Evolutionary conservation across 2,888 invertebrate species (phyloP), one percentile per base, ranked within the genome.

Genomic region (Calephelis perditalis): DNA sequence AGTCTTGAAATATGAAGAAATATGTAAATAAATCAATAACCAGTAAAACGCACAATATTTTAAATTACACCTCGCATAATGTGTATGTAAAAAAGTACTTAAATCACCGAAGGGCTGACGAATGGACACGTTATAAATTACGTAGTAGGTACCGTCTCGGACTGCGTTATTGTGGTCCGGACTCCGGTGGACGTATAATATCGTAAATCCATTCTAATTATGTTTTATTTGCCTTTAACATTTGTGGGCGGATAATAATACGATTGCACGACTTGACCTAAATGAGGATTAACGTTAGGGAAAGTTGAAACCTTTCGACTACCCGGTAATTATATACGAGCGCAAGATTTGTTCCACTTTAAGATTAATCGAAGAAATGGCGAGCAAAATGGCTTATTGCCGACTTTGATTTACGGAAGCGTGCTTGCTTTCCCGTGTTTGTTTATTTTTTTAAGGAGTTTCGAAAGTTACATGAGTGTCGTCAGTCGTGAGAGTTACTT

Each of bases 91-190:
- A n/a, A 54, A 54, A 54, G 52, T 35, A n/a, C 52, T 36, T 54
- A 54, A 54, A 54, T 54, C 52, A 54, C 52, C n/a, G 52, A 52
- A 52, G 35, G 52, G 52, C 52, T 52, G 52, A 52, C 52, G 52
- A 52, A 52, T 26, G 52, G 35, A 52, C 52, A 52, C 52, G 26
- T 52, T 52, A 35, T 52, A 52, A 52, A 52, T 52, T 52, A 35
- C 52, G 52, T 11, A 52, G 52, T n/a, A n/a, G n/a, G n/a, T 35
- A 52, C 35, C 52, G 35, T 6, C 11, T 52, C 52, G 11, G 26
- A 26, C 9, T 49, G 52, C 35, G 35, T 52, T 52, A 35, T 35
- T 35, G 52, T 52, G 52, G 52, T 35, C 35, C 52, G n/a, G n/a
- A n/a, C n/a, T n/a, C n/a, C n/a, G 26, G 10, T 52, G 52, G 52